A percentile compares a stretch with the other conserved stretches of the same genome.
phyloP scores from a whole-genome alignment of 2,113 vertebrate genomes.

The Myanophis thanlyinensis region DNA sequence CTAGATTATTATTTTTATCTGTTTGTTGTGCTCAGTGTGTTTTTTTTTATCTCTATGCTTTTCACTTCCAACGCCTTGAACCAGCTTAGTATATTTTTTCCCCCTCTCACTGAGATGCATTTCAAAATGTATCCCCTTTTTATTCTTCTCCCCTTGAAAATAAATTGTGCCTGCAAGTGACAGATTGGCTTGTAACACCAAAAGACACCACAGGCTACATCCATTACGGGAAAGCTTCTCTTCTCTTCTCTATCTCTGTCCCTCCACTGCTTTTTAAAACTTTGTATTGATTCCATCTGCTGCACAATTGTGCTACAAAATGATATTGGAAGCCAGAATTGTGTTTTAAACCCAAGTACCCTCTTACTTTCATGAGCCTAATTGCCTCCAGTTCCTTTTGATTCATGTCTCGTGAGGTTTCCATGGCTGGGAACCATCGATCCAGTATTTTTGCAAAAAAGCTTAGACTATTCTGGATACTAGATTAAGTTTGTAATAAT shows the following conservation, averaged over 20 bases:
- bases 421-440: neutral
- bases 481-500: neutral
- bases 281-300: neutral
- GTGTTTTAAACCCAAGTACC: neutral
- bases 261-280: neutral
- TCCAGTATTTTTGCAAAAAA: neutral
- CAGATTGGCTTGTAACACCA: neutral
- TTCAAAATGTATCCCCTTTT: neutral
- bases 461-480: neutral
- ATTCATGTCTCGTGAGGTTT: constrained; percentile 2
- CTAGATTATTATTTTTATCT: neutral
- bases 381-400: neutral
- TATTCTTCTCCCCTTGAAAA: neutral
- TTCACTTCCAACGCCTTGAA: neutral
- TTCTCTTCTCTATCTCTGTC: neutral
- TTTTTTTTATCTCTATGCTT: neutral
- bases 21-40: neutral
- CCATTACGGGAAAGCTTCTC: neutral
- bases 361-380: neutral
- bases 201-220: neutral
- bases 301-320: neutral
- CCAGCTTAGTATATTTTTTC: neutral
- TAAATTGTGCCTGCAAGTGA: neutral
- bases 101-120: neutral
- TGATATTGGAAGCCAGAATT: neutral